Conservation (phyloP, 2,888 invertebrate species). For the Tetramorium bicarinatum region DNA sequence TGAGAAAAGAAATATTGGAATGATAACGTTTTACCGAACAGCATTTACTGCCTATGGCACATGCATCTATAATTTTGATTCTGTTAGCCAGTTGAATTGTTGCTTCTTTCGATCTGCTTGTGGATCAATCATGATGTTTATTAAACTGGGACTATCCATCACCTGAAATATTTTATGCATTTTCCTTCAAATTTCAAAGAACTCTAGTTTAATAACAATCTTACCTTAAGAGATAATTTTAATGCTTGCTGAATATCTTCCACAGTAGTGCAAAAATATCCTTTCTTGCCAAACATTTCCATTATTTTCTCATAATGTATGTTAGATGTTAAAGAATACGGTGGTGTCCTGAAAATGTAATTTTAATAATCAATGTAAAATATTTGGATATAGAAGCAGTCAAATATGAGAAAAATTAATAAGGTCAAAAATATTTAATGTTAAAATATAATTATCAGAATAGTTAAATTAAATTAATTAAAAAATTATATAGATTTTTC, state of each 20-base stretch:
- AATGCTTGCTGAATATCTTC: conserved; percentile 92
- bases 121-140: conserved; percentile 96
- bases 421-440: conserved; percentile 8
- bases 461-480: not conserved
- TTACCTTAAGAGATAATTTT: conserved; percentile 89
- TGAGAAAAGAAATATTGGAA: not conserved
- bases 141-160: conserved; percentile 93
- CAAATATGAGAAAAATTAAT: not conserved
- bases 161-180: conserved; percentile 82
- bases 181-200: conserved; percentile 1
- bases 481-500: not conserved
- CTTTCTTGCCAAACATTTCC: conserved; percentile 94
- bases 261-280: conserved; percentile 93
- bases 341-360: conserved; percentile 90
- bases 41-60: not conserved
- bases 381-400: not conserved
- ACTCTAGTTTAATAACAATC: not conserved
- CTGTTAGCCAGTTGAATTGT: conserved; percentile 96
- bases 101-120: conserved; percentile 96
- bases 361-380: not conserved
- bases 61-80: conserved; percentile 92
- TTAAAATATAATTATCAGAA: conserved; percentile 33
- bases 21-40: not conserved
- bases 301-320: conserved; percentile 97
- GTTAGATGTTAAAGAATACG: conserved; percentile 92